Evolutionary conservation across 1,140 invertebrate species (phyloP), one percentile per base, ranked within the genome.

Genomic region (Bombus pascuorum): DNA sequence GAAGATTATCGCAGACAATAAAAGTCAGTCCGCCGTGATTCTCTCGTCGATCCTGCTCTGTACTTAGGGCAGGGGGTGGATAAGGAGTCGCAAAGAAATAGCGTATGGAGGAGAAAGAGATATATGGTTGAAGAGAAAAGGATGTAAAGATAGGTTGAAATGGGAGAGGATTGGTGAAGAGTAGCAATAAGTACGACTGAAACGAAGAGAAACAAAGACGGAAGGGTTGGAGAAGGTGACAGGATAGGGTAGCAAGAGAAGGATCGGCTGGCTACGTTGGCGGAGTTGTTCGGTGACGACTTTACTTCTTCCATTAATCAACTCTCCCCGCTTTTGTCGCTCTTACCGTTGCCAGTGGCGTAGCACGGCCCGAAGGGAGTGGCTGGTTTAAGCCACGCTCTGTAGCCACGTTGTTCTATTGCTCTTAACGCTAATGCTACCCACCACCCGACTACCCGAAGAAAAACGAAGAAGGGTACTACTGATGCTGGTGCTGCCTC

Each of bases 231-330:
- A 39, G 13, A 77, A 86, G 68, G 80, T 79, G 83, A 78, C 65
- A 83, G 65, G 32, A 28, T 37, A 5, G 39, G 68, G 62, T 57
- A 75, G 66, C 12, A 18, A 34, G 85, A 82, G 65, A 83, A 74
- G 78, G 73, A 85, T 86, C 82, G 85, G 72, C 81, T 86, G 87
- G 81, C 75, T 82, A 32, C 86, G 88, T 68, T 87, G 79, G 39
- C 86, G 76, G 82, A 77, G 84, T 91, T 90, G 88, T 91, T 93
- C 85, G 87, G 90, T 92, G 93, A 92, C 92, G 90, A 93, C 92
- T 92, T 92, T 92, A 92, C 92, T 92, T 89, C 88, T 91, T 91
- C 90, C 93, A 94, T 94, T 93, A 94, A 94, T 94, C 93, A 94
- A 94, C 83, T 91, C 90, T 92, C 88, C 85, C 82, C 87, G 89